Conservation (phyloP, 2,113 vertebrate species). For the Scophthalmus maximus region DNA sequence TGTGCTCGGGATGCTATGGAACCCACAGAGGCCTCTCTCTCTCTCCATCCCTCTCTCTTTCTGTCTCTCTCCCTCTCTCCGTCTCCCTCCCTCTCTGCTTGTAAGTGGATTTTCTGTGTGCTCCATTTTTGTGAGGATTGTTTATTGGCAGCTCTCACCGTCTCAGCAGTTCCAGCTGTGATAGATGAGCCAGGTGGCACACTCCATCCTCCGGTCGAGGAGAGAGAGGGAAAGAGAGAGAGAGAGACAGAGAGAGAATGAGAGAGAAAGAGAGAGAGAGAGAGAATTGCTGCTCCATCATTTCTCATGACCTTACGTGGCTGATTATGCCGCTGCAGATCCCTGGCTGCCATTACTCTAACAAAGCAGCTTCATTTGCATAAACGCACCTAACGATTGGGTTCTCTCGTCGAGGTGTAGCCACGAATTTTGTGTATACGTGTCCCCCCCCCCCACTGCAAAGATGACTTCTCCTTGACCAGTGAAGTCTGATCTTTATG, state of each 20-base stretch:
- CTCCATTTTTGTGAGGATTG: slow-evolving; percentile 75
- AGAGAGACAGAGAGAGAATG: slow-evolving; percentile 42
- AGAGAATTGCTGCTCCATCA: slow-evolving; percentile 76
- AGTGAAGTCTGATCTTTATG: slow-evolving; percentile 4
- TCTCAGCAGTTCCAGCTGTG: slow-evolving; percentile 81
- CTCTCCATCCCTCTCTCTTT: slow-evolving; percentile 20
- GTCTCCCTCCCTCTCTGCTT: slow-evolving; percentile 32
- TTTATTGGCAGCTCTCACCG: slow-evolving; percentile 81
- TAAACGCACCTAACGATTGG: slow-evolving; percentile 69
- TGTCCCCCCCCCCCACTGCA: not conserved
- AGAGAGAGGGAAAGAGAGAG: slow-evolving; percentile 55
- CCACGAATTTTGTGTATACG: not conserved
- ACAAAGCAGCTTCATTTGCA: slow-evolving; percentile 70
- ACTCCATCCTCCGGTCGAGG: slow-evolving; percentile 64
- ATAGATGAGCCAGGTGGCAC: slow-evolving; percentile 81
- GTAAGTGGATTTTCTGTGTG: slow-evolving; percentile 72
- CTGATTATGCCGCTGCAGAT: slow-evolving; percentile 79
- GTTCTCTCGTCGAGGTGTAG: slow-evolving; percentile 42
- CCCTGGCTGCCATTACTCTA: slow-evolving; percentile 61
- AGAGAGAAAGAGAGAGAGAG: slow-evolving; percentile 22
- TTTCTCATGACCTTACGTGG: slow-evolving; percentile 80
- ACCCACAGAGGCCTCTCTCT: slow-evolving; percentile 21
- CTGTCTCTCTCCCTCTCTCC: slow-evolving; percentile 17
- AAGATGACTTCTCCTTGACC: slow-evolving; percentile 7
- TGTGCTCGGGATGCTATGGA: slow-evolving; percentile 31